Percentiles rank a stretch among this genome's conserved stretches.
These are phyloP conservation scores for Terrapene triunguis DNA, from an alignment of 2,113 vertebrate species.

Conservation along the genomic window DNA sequence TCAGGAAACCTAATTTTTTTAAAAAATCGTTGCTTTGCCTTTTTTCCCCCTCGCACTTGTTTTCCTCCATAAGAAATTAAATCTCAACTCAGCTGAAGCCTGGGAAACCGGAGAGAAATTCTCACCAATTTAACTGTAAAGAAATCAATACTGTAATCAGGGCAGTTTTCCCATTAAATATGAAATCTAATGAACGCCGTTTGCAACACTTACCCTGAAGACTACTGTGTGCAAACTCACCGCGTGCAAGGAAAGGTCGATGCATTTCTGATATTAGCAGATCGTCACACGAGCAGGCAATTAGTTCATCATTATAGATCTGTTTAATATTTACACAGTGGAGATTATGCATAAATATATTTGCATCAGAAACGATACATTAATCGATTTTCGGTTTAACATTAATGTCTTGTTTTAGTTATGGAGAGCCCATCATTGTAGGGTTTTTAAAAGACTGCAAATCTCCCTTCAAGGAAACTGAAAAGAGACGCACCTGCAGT, in stretches of 20 bases:
- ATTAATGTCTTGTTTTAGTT: neutral
- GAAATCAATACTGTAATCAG: constrained; percentile 67
- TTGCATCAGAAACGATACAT: constrained; percentile 23
- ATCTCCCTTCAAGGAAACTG: too few species aligned
- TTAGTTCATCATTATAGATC: constrained; percentile 58
- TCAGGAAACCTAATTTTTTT: neutral
- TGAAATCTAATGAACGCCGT: constrained; percentile 27
- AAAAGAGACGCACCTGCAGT: neutral
- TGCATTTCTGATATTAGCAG: neutral
- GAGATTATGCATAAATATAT: constrained; percentile 47
- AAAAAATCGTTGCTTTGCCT: neutral
- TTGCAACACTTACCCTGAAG: neutral
- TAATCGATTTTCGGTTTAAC: constrained; percentile 11
- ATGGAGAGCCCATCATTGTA: too few species aligned
- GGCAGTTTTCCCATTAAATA: constrained; percentile 64
- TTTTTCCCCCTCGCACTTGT: neutral
- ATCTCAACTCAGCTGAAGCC: neutral
- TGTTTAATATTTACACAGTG: neutral
- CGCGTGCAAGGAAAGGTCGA: neutral
- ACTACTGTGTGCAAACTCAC: neutral
- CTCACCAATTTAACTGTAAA: constrained; percentile 72
- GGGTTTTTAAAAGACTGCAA: too few species aligned
- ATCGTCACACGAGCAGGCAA: neutral
- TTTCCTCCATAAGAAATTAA: neutral
- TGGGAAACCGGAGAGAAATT: constrained; percentile 43